A percentile compares a stretch with the other conserved stretches of the same genome.
Conservation (phyloP, 2,888 invertebrate genomes). For the Drosophila hamatofila region DNA sequence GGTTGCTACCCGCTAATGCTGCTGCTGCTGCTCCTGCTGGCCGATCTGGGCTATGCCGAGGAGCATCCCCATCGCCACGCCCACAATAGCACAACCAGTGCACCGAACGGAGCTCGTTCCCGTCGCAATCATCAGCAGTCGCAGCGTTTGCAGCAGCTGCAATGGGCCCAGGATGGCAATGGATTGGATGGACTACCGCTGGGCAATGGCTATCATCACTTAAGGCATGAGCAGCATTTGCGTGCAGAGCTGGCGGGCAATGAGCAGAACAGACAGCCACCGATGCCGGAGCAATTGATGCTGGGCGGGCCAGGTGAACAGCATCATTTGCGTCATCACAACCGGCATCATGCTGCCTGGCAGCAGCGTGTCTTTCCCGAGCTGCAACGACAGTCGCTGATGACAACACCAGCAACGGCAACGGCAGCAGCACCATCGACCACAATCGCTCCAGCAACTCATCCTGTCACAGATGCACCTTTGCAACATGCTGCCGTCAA, state of each 20-base stretch:
- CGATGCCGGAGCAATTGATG: slow-evolving; percentile 40
- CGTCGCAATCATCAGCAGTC: slow-evolving; percentile 26
- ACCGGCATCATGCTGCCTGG: slow-evolving; percentile 82
- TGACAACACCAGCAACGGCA: slow-evolving; percentile 52
- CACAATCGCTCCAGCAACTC: slow-evolving; percentile 1
- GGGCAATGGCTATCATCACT: slow-evolving; percentile 58
- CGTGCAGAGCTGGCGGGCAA: slow-evolving; percentile 54
- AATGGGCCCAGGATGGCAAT: slow-evolving; percentile 43
- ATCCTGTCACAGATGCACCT: slow-evolving; percentile 36
- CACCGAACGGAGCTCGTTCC: slow-evolving; percentile 18
- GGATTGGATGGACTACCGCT: slow-evolving; percentile 13
- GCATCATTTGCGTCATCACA: slow-evolving; percentile 83
- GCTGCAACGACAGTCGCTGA: slow-evolving; percentile 56
- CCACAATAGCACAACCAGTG: slow-evolving; percentile 37
- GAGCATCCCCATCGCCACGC: slow-evolving; percentile 46
- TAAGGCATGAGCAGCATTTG: slow-evolving; percentile 73
- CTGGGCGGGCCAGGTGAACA: slow-evolving; percentile 54
- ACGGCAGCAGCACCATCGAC: slow-evolving; percentile 18
- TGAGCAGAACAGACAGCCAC: slow-evolving; percentile 44
- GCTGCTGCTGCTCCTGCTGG: slow-evolving; percentile 45
- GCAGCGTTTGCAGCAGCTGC: slow-evolving; percentile 47
- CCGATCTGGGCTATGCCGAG: slow-evolving; percentile 36
- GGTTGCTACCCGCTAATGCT: slow-evolving; percentile 30
- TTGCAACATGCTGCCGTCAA: slow-evolving; percentile 28
- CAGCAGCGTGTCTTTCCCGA: slow-evolving; percentile 80